Conservation (phyloP, 2,888 invertebrate genomes). For the Hofmannophila pseudospretella region DNA sequence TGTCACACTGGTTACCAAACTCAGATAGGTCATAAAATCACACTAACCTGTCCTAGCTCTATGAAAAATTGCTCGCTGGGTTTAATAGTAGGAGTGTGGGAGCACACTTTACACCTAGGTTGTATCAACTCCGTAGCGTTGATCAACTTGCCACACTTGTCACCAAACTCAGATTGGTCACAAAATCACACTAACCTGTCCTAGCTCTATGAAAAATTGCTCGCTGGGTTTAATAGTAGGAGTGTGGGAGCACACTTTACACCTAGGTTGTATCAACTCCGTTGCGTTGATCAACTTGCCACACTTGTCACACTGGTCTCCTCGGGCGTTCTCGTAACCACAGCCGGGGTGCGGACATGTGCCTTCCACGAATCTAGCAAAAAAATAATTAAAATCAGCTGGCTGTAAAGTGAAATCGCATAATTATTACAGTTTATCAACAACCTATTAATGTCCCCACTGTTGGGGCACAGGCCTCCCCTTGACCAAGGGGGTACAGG, state of each 20-base stretch:
- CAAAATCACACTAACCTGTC: constrained; percentile 80
- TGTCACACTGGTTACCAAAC: too few species aligned
- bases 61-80: constrained; percentile 96
- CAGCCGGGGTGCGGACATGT: constrained; percentile 93
- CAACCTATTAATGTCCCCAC: too few species aligned
- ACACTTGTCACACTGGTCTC: constrained; percentile 99
- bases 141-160: constrained; percentile 96
- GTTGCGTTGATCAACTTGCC: constrained; percentile 96
- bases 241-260: constrained; percentile 87
- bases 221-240: constrained; percentile 87
- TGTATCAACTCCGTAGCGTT: constrained; percentile 92
- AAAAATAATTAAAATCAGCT: too few species aligned
- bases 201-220: constrained; percentile 96
- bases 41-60: constrained; percentile 89
- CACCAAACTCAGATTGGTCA: constrained; percentile 93
- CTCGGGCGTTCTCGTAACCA: constrained; percentile 93
- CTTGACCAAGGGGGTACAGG: too few species aligned
- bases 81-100: constrained; percentile 82
- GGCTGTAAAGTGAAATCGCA: too few species aligned
- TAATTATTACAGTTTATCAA: too few species aligned
- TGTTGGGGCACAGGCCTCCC: too few species aligned
- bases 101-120: constrained; percentile 90
- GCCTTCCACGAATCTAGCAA: constrained; percentile 96
- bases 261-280: constrained; percentile 88
- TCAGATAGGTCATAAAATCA: background rate